Percentiles rank a stretch among this genome's conserved stretches.
Conservation (phyloP, 30 jellyfish, hydroid and myxozoan genomes). For the Pseudorhiza aurosa region DNA sequence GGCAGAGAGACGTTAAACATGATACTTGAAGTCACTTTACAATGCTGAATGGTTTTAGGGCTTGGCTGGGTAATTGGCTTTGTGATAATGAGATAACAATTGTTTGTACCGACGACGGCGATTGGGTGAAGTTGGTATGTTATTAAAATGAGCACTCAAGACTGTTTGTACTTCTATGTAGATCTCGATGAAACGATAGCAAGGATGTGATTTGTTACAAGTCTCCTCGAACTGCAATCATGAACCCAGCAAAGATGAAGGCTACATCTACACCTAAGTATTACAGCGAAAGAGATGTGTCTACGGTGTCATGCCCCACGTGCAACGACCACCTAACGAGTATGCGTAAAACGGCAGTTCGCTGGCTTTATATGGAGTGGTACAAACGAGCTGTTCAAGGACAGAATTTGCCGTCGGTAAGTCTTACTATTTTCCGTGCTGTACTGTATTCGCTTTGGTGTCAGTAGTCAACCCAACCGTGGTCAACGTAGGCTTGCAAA, state of each 20-base stretch:
- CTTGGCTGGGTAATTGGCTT: conserved; percentile 42
- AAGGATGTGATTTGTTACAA: neutral
- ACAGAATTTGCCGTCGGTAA: conserved; percentile 85
- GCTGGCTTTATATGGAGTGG: conserved; percentile 99
- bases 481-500: neutral
- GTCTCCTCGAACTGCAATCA: neutral
- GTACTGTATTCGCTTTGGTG: neutral
- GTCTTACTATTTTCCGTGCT: conserved; percentile 6
- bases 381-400: conserved; percentile 94
- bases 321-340: conserved; percentile 74
- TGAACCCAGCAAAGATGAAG: conserved; percentile 50
- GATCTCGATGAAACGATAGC: neutral
- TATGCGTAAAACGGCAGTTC: conserved; percentile 95
- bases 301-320: conserved; percentile 50
- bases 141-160: neutral
- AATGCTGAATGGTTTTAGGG: conserved; percentile 37
- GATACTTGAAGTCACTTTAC: neutral
- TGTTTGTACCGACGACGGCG: neutral
- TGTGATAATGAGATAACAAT: conserved; percentile 24
- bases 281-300: conserved; percentile 59
- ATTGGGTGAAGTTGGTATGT: conserved; percentile 36
- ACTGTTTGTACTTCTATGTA: neutral
- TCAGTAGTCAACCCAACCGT: neutral
- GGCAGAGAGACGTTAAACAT: too few species aligned
- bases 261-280: conserved; percentile 19